Percentiles rank a stretch among this genome's conserved stretches.
Conservation (phyloP, 2,797 vertebrate genomes). For the Heterohyrax brucei region DNA sequence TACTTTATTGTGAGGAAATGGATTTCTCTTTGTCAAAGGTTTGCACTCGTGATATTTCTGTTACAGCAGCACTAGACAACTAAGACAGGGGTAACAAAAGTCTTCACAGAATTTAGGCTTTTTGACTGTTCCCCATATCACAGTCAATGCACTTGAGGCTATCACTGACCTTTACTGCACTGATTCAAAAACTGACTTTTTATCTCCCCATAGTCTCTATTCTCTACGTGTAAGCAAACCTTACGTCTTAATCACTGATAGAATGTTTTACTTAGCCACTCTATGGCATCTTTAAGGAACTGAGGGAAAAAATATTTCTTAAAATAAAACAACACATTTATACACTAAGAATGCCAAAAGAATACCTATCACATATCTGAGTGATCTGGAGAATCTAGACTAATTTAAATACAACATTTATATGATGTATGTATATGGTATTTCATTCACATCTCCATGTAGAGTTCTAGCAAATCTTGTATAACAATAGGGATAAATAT, state of each 20-base stretch:
- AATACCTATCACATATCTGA: neutral
- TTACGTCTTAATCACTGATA: slow-evolving; percentile 38
- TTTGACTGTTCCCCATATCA: slow-evolving; percentile 15
- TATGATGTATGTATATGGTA: neutral
- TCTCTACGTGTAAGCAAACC: slow-evolving; percentile 24
- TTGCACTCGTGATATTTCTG: no score
- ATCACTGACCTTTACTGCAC: slow-evolving; percentile 3
- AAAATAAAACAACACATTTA: neutral
- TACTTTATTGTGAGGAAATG: no score
- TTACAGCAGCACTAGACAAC: no score
- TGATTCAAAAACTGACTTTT: slow-evolving; percentile 51
- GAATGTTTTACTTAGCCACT: neutral
- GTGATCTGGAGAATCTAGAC: neutral
- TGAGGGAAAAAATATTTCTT: neutral
- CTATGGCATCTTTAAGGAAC: neutral
- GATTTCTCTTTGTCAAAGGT: no score
- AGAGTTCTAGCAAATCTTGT: neutral
- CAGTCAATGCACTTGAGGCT: neutral
- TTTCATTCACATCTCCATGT: neutral
- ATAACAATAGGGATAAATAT: neutral
- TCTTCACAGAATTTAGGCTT: neutral
- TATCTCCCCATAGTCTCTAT: neutral
- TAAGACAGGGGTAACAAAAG: slow-evolving; percentile 14
- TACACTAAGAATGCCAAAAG: neutral
- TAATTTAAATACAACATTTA: neutral